phyloP scores from a whole-genome alignment of 2,888 invertebrate species.

The Sarcophaga carnaria region DNA sequence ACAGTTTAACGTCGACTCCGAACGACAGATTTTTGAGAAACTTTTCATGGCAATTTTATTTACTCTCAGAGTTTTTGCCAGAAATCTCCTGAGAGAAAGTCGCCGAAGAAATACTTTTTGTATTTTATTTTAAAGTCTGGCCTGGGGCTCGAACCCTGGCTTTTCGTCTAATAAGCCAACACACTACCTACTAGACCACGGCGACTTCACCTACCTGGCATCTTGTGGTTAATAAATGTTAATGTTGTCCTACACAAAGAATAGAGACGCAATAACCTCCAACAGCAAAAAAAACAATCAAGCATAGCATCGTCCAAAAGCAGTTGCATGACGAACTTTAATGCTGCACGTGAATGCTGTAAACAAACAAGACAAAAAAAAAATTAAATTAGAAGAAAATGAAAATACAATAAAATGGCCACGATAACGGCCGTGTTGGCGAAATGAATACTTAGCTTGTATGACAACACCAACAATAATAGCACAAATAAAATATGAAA shows the following conservation, averaged over 20 bases:
- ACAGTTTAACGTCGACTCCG: too few species aligned
- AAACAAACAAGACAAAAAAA: too few species aligned
- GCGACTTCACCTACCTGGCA: constrained; percentile 37
- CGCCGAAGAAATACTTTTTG: too few species aligned
- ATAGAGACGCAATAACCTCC: not conserved
- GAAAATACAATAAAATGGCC: constrained; percentile 3
- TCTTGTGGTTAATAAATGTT: constrained; percentile 60
- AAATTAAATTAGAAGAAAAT: too few species aligned
- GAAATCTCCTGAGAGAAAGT: too few species aligned
- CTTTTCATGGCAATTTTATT: too few species aligned
- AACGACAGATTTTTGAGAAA: too few species aligned
- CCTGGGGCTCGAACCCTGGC: too few species aligned
- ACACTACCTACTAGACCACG: too few species aligned
- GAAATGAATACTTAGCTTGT: not conserved
- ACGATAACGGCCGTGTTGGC: constrained; percentile 9
- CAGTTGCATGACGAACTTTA: constrained; percentile 41
- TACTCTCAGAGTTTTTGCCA: too few species aligned
- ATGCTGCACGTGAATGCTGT: constrained; percentile 51
- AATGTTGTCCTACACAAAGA: constrained; percentile 14
- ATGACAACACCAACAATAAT: not conserved
- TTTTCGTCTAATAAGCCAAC: too few species aligned
- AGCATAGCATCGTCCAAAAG: constrained; percentile 20
- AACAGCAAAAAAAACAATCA: constrained; percentile 2
- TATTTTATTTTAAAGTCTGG: too few species aligned
- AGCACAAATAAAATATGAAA: not conserved